phyloP scores from a whole-genome alignment of 30 jellyfish, hydroid and myxozoan species.

The Aurelia coerulea region DNA sequence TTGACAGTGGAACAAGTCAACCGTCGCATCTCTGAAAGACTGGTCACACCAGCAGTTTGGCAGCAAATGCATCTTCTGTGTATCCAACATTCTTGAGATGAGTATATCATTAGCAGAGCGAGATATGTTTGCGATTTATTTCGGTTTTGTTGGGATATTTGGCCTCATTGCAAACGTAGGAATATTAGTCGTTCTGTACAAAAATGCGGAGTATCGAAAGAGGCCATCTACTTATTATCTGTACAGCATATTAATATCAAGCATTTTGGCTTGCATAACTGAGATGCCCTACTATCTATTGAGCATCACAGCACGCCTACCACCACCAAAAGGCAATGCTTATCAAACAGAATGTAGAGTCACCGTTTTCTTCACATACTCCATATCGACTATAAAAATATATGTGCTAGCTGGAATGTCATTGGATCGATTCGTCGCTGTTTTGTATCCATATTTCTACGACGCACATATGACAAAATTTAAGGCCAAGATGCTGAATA shows the following conservation, averaged over 20 bases:
- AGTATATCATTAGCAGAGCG: slow-evolving; percentile 26
- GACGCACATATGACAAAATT: slow-evolving; percentile 1
- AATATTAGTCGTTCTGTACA: slow-evolving; percentile 1
- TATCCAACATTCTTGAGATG: slow-evolving; percentile 5
- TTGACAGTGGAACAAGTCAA: no score
- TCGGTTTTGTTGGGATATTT: slow-evolving; percentile 2
- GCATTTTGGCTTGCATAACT: slow-evolving; percentile 27
- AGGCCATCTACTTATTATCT: slow-evolving; percentile 29
- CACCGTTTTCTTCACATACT: slow-evolving; percentile 12
- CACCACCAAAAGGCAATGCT: slow-evolving; percentile 13
- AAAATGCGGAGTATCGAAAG: slow-evolving; percentile 20
- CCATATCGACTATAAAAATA: slow-evolving; percentile 25
- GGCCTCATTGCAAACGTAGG: slow-evolving; percentile 39
- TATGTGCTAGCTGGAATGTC: slow-evolving; percentile 44
- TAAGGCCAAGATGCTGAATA: slow-evolving; percentile 1
- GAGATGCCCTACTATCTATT: slow-evolving; percentile 43
- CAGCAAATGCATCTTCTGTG: no score
- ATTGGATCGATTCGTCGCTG: slow-evolving; percentile 37
- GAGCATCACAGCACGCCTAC: slow-evolving; percentile 10
- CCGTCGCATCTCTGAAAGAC: no score
- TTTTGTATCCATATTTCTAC: slow-evolving; percentile 32
- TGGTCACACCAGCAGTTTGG: no score
- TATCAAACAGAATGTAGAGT: slow-evolving; percentile 16
- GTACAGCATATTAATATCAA: slow-evolving; percentile 27
- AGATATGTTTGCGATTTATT: slow-evolving; percentile 1